Evolutionary conservation across 2,888 invertebrate genomes (phyloP), one percentile per base, ranked within the genome.

Genomic region (Drosophila recens): DNA sequence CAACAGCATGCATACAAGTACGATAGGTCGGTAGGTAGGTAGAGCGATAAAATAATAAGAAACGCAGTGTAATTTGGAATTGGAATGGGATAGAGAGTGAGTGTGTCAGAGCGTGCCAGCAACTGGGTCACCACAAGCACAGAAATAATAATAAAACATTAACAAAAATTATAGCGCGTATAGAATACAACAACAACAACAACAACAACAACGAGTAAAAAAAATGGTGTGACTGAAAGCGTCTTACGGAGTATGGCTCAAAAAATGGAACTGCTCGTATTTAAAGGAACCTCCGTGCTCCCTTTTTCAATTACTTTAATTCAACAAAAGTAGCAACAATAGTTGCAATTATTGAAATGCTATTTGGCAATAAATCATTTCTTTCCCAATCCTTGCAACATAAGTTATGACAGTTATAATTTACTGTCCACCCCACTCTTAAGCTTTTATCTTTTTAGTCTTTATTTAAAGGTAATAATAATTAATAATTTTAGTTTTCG

Each of bases 91-190:
- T 38, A 38, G 5, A 6, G 27, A 36, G 51, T 57, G 46, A 40
- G 45, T 34, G 11, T 42, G 58, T 46, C 49, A 49, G 73, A 87
- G 82, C 87, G 82, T 84, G 89, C 67, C 70, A 63, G 59, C 53
- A 87, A 82, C 81, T 87, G 76, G 89, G 89, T 89, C 89, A 89
- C 46, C 67, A 67, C 69, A 46, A 63, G 68, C 69, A 84, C 76
- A 87, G 77, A 84, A 82, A 89, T 87, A 90, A 89, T 87, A 90
- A 89, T 87, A 87, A 90, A 87, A 83, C 87, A 90, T 90, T 89
- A 90, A 90, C 83, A 78, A 80, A 89, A 89, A 90, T 87, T 87
- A 83, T 83, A 72, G 82, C 79, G 79, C 86, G 83, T 90, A 78
- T 46, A 79, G 49, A 69, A 79, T 69, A 71, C 49, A 42, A 23